These are phyloP conservation scores for Plagodis dolabraria DNA, from an alignment of 2,888 invertebrate genomes.

Conservation along the genomic window DNA sequence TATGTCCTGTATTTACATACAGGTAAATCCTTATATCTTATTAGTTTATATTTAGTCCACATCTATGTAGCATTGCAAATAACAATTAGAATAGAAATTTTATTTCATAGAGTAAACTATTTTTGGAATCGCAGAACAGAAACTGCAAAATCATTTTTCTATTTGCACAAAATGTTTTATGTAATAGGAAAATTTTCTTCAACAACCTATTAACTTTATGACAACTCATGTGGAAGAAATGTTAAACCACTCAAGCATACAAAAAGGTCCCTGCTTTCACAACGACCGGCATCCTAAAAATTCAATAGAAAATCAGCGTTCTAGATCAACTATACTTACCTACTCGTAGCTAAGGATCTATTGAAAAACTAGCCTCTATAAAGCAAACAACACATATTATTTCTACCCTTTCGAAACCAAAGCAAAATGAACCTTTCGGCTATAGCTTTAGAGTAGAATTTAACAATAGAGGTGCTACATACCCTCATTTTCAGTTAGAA, in stretches of 20 bases:
- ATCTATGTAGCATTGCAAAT: no score
- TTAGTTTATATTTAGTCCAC: no score
- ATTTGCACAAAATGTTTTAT: no score
- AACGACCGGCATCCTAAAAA: slow-evolving; percentile 2
- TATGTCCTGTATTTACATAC: no score
- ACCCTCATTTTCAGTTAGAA: slow-evolving; percentile 26
- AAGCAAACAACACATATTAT: slow-evolving; percentile 25
- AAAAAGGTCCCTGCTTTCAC: slow-evolving; percentile 4
- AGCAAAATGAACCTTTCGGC: neutral
- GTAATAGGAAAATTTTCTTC: no score
- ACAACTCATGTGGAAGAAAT: no score
- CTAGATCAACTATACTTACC: slow-evolving; percentile 12
- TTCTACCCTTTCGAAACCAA: neutral
- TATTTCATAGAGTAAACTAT: no score
- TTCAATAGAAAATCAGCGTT: slow-evolving; percentile 17
- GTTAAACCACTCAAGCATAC: neutral
- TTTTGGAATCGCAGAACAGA: no score
- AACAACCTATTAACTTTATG: no score
- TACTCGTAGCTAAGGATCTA: slow-evolving; percentile 11
- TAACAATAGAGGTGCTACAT: neutral
- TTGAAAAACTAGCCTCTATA: slow-evolving; percentile 20
- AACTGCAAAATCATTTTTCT: no score
- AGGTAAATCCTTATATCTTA: no score
- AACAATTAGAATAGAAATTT: no score
- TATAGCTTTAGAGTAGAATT: neutral